Conservation (phyloP, 2,888 invertebrate species). For the Adelognathus sp. region DNA sequence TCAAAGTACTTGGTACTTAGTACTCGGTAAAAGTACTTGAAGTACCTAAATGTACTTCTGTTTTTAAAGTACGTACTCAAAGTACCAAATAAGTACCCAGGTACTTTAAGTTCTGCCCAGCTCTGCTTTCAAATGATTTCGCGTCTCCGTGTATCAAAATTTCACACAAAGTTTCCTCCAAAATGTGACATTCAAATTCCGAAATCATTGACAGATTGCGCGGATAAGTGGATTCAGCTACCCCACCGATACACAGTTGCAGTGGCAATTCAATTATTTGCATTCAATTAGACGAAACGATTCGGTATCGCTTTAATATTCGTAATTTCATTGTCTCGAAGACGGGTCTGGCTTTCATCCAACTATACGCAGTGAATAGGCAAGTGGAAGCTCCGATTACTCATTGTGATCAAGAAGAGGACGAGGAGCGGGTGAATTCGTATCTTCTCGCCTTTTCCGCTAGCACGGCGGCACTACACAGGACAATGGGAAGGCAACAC, state of each 20-base stretch:
- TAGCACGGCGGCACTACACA: neutral
- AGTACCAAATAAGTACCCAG: too few species aligned
- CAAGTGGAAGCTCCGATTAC: constrained; percentile 34
- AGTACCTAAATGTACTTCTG: too few species aligned
- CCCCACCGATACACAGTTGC: neutral
- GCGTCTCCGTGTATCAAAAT: too few species aligned
- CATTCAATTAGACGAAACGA: constrained; percentile 33
- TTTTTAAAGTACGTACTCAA: too few species aligned
- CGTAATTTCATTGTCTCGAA: constrained; percentile 25
- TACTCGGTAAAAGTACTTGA: too few species aligned
- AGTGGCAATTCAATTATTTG: constrained; percentile 10
- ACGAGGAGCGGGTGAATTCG: neutral
- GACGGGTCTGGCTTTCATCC: constrained; percentile 4
- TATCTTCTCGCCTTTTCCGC: constrained; percentile 28
- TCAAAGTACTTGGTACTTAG: too few species aligned
- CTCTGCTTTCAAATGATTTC: too few species aligned
- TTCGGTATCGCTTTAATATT: constrained; percentile 33
- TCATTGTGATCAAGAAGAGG: constrained; percentile 42
- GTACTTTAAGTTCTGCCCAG: too few species aligned
- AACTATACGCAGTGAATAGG: constrained; percentile 26
- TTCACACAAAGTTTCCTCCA: too few species aligned
- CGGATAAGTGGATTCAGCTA: neutral
- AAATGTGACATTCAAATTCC: too few species aligned
- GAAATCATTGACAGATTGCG: too few species aligned
- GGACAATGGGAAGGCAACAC: constrained; percentile 33